Conservation (phyloP, 2,113 vertebrate genomes). For the Odontesthes bonariensis region DNA sequence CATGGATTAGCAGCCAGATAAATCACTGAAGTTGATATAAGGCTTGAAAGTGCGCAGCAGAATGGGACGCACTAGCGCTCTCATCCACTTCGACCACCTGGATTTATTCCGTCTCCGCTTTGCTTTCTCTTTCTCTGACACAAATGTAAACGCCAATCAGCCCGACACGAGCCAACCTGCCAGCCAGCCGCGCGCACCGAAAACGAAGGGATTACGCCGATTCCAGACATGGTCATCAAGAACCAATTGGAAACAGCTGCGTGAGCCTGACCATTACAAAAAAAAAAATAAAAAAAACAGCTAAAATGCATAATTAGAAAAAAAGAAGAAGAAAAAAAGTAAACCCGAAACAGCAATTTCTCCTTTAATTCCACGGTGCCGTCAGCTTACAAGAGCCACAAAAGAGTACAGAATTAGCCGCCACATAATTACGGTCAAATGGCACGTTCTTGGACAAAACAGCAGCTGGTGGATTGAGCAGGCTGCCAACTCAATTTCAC, state of each 20-base stretch:
- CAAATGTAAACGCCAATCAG: constrained; percentile 8
- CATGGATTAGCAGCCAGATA: constrained; percentile 58
- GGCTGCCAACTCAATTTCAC: constrained; percentile 14
- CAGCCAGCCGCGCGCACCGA: constrained; percentile 1
- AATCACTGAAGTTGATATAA: constrained; percentile 41
- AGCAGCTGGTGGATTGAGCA: neutral
- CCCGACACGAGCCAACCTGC: neutral
- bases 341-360: neutral
- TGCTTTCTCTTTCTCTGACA: neutral
- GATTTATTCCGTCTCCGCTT: constrained; percentile 32
- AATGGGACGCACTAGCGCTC: constrained; percentile 45
- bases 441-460: neutral
- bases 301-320: neutral
- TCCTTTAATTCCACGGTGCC: too few species aligned
- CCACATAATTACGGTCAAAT: constrained; percentile 4
- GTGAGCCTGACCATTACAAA: too few species aligned
- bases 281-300: too few species aligned
- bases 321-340: neutral
- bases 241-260: neutral
- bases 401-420: too few species aligned
- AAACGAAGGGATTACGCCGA: neutral
- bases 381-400: too few species aligned
- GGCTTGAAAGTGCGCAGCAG: constrained; percentile 49
- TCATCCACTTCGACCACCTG: constrained; percentile 42
- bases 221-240: neutral